Evolutionary conservation across 1,140 invertebrate species (phyloP), one percentile per base, ranked within the genome.

Genomic region (Ceratosolen solmsi): DNA sequence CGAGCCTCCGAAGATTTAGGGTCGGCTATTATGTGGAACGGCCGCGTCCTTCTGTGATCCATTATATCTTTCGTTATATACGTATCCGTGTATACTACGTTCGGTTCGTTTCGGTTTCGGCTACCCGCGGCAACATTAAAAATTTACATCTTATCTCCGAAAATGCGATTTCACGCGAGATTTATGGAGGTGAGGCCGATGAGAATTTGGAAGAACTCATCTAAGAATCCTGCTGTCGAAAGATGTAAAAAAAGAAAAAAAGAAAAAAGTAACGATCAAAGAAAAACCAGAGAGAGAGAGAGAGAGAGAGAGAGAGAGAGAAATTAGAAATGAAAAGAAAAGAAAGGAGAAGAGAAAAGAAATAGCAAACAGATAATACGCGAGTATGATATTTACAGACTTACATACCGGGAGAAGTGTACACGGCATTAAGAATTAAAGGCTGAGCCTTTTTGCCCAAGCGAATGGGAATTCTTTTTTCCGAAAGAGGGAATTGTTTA

Each of bases 1-100:
- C 1, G 25, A 63, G 33, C 3, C 30, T 13, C 20, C 79, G 83
- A 83, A 82, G 83, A 84, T 86, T 86, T 85, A 85, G 81, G 76
- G 84, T 84, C 60, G 82, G 79, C 82, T 84, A 84, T 82, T 83
- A 85, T 85, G 84, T 49, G 56, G 22, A 70, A 71, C 74, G 74
- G 54, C 22, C 49, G 72, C 72, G 46, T 33, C 72, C 9, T 75
- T 41, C 51, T 27, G 51, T 74, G 70, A 73, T 76, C 73, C 68
- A 68, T 76, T 76, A 56, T 41, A 36, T 68, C 60, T 58, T 72
- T 76, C 56, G 33, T 54, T 75, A n/a, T 75, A n/a, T 49, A 27
- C 11, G 41, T 63, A 1, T 30, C 1, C 2, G 15, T 30, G 8
- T 15, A 70, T 78, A 17, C 58, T 51, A n/a, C n/a, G n/a, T n/a